Base-by-base conservation (phyloP, 2,797 vertebrate genomes). In the Tokudaia muenninki region DNA sequence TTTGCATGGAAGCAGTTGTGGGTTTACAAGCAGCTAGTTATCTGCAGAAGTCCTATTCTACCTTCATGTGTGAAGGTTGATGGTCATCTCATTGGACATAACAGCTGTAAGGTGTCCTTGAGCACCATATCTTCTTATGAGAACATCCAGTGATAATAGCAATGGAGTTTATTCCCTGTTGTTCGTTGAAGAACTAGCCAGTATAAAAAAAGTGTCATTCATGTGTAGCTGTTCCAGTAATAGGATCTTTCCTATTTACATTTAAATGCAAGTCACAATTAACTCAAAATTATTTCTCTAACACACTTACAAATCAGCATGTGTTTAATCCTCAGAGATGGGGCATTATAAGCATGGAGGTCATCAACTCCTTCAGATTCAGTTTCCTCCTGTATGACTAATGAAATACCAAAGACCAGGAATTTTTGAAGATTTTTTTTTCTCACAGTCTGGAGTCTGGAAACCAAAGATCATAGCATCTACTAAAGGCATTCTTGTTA, bases 291-390 rank as follows among this genome's bases (percentile, higher is more conserved):
- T 29, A 84, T 82, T 87, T 72, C 37, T 61, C 31, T 17, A 84
- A 47, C 16, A 17, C 31, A 70, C 16, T 84, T 80, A 70, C 6
- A 50, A 47, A 29, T 19, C 47, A 78, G 50, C n/a, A 52, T 65
- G 34, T 16, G n/a, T 59, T 90, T 80, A 22, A 63, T 88, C 52
- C 8, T 87, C 9, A 10, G 47, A 19, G 50, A 65, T 11, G 65
- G 7, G 65, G 17, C 0, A 14, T 89, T 91, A 65, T 37, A 65
- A 72, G 70, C 34, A 26, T 67, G 52, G 29, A 79, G 16, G 16
- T 94, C 72, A 96, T 61, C 34, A 12, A 16, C 81, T 91, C 37
- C 10, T 87, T 96, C 29, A n/a, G 52, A 88, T 17, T 21, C 34
- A 31, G 8, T 74, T 94, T 90, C 11, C 22, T 24, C 47, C 12